Conservation (phyloP, 2,888 invertebrate species). For the Phorcus lineatus region DNA sequence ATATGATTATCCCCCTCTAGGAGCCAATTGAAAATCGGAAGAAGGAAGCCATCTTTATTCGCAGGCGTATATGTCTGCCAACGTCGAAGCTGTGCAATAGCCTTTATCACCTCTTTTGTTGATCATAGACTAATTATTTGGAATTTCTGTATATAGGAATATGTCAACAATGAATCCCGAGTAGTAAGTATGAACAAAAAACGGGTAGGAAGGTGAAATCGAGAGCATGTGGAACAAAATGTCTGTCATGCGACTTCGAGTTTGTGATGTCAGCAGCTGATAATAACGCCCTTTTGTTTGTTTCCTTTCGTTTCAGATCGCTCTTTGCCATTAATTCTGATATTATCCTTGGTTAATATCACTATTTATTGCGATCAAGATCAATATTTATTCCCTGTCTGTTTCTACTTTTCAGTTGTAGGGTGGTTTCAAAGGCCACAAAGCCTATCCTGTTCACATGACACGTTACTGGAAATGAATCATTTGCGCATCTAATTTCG, state of each 20-base stretch:
- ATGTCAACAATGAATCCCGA: slow-evolving; percentile 66
- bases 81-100: slow-evolving; percentile 31
- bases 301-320: neutral
- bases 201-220: neutral
- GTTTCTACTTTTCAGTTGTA: no score
- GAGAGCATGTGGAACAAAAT: slow-evolving; percentile 8
- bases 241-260: slow-evolving; percentile 21
- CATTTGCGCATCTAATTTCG: slow-evolving; percentile 8
- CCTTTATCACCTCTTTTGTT: slow-evolving; percentile 28
- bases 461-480: slow-evolving; percentile 15
- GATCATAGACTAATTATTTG: slow-evolving; percentile 22
- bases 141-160: slow-evolving; percentile 28
- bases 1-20: slow-evolving; percentile 59
- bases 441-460: slow-evolving; percentile 10
- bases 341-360: no score
- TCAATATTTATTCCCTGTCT: no score
- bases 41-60: slow-evolving; percentile 68
- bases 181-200: slow-evolving; percentile 56
- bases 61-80: slow-evolving; percentile 39
- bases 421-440: neutral
- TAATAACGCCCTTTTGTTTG: slow-evolving; percentile 35
- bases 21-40: slow-evolving; percentile 59
- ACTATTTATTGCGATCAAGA: no score
- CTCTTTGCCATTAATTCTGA: neutral
- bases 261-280: slow-evolving; percentile 40